Percentiles rank a stretch among this genome's conserved stretches.
Evolutionary conservation across 2,888 invertebrate genomes (phyloP).

Genomic region (Athripsodes cinereus): DNA sequence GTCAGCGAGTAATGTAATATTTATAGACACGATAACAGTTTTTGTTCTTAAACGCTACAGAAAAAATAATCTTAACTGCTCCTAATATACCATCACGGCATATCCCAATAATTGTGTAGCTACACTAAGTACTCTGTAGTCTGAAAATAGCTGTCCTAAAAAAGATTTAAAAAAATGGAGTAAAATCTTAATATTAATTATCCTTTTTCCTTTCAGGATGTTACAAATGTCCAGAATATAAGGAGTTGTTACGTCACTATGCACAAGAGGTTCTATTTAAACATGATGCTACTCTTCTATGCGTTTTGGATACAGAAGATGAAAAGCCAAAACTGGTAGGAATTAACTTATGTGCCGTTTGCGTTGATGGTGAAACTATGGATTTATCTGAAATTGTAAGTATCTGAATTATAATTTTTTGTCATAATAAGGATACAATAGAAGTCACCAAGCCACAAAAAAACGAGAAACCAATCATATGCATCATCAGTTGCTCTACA

Average conservation of each 20-base stretch:
- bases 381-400: conserved; percentile 18
- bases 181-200: no score
- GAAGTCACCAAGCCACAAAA: no score
- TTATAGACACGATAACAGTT: no score
- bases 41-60: no score
- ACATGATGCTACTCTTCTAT: conserved; percentile 15
- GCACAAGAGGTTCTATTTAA: conserved; percentile 9
- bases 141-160: not conserved
- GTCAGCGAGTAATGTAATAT: no score
- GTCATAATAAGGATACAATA: no score
- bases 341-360: conserved; percentile 17
- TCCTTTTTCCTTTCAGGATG: conserved; percentile 10
- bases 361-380: not conserved
- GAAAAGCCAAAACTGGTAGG: conserved; percentile 17
- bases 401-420: not conserved
- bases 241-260: not conserved
- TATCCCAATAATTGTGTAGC: no score
- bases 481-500: no score
- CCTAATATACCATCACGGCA: no score
- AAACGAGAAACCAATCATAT: no score
- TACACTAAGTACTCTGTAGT: no score
- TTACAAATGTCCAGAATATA: conserved; percentile 10
- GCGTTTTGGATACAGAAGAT: conserved; percentile 14
- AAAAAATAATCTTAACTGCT: no score
- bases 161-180: not conserved